Evolutionary conservation across 1,140 invertebrate species (phyloP).

Genomic region (Caerostris extrusa): DNA sequence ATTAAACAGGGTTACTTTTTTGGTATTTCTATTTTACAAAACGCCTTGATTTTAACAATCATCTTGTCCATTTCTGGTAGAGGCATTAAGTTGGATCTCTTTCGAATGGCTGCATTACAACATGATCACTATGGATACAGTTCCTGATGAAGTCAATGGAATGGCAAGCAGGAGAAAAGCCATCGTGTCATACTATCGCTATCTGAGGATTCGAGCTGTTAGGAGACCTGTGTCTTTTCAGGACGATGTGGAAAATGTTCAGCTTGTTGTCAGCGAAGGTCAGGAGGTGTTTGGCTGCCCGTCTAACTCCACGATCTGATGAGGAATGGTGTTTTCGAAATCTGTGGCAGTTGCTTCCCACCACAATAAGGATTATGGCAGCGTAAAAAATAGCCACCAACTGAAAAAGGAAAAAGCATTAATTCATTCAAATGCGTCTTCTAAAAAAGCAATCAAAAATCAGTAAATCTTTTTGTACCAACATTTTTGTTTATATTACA

Average conservation of each 20-base stretch:
- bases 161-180: neutral
- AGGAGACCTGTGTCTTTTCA: slow-evolving; percentile 58
- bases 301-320: neutral
- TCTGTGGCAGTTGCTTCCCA: slow-evolving; percentile 80
- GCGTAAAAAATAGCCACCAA: slow-evolving; percentile 81
- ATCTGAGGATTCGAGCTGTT: slow-evolving; percentile 24
- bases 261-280: slow-evolving; percentile 45
- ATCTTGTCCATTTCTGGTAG: too few relatives aligned
- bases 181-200: slow-evolving; percentile 47
- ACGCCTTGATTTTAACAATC: too few relatives aligned
- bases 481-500: too few relatives aligned
- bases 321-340: slow-evolving; percentile 50
- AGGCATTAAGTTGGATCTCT: too few relatives aligned
- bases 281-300: slow-evolving; percentile 50
- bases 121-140: too few relatives aligned
- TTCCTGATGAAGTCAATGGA: neutral
- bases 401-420: slow-evolving; percentile 73
- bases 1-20: too few relatives aligned
- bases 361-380: slow-evolving; percentile 80
- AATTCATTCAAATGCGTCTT: neutral
- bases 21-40: too few relatives aligned
- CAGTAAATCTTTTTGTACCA: neutral
- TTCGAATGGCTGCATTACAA: too few relatives aligned
- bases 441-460: neutral
- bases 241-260: slow-evolving; percentile 66